phyloP scores from a whole-genome alignment of 2,797 vertebrate genomes.

The Phaenicophaeus curvirostris region DNA sequence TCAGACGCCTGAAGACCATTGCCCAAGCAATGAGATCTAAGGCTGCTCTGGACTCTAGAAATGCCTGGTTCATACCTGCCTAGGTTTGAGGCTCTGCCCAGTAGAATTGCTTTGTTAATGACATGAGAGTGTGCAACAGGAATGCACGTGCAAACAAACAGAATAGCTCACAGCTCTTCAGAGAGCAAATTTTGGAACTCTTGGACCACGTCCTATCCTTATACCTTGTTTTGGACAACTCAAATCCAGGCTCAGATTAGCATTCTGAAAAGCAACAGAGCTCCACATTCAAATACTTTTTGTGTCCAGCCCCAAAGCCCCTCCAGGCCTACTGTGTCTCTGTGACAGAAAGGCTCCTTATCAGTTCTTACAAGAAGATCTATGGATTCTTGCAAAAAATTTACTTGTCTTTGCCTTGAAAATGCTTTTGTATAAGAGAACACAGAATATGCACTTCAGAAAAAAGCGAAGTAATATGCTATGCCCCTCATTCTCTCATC shows the following conservation, averaged over 20 bases:
- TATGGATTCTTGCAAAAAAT: background rate
- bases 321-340: background rate
- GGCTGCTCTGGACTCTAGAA: background rate
- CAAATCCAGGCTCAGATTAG: background rate
- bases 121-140: background rate
- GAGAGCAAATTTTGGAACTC: background rate
- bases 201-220: background rate
- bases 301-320: rapidly evolving
- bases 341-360: background rate
- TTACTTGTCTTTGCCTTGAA: background rate
- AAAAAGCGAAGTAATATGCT: background rate
- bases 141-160: background rate
- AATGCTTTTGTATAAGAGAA: background rate
- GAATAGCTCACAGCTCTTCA: background rate
- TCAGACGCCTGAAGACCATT: background rate
- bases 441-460: background rate
- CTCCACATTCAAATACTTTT: background rate
- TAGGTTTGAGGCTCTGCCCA: background rate
- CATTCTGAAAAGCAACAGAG: background rate
- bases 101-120: background rate
- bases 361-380: background rate
- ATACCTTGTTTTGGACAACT: background rate
- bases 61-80: background rate
- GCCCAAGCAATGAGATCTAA: background rate
- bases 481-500: background rate